Evolutionary conservation across 1,140 invertebrate genomes (phyloP), one percentile per base, ranked within the genome.

Genomic region (Steinernema khuongi): DNA sequence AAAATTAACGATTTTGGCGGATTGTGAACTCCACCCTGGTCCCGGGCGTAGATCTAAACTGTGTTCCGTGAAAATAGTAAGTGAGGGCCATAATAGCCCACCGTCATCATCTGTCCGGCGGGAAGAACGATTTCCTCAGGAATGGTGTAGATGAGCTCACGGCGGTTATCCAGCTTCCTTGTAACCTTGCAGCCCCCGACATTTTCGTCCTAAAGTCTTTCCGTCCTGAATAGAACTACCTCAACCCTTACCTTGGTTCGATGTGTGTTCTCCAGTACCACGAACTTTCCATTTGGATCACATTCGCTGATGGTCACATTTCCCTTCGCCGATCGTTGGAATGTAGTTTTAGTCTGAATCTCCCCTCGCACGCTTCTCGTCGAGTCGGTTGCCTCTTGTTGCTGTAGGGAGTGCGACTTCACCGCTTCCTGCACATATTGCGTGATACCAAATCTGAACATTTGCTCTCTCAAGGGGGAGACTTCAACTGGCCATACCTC

Each of bases 281-380:
- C 86, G 69, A 80, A 87, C 70, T 86, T 86, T 50, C 87, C 87
- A 72, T 85, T 82, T 0, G 85, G 84, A 68, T 82, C 79, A 32
- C 84, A 85, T 75, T 87, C 86, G 67, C 80, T 76, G 71, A 88
- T 86, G 29, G 85, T 80, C 17, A 87, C 80, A 18, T 78, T 79
- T 33, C 77, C 77, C 70, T 86, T 87, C 28, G 87, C 86, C 30
- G 82, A 85, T 74, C 86, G 80, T 77, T 87, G 86, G 81, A 86
- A 87, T 14, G 87, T 87, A 0, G 87, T 87, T 70, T 86, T 87
- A 44, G 86, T 86, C 11, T 83, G 83, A 41, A 87, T 85, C 72
- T 87, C 86, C 4, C 86, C 86, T 60, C 83, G 74, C 81, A 85
- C 86, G 4, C 75, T 68, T 31, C 75, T 67, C 71, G 30, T 28